Evolutionary conservation across 1,140 invertebrate species (phyloP), one percentile per base, ranked within the genome.

Genomic region (Tribolium castaneum): DNA sequence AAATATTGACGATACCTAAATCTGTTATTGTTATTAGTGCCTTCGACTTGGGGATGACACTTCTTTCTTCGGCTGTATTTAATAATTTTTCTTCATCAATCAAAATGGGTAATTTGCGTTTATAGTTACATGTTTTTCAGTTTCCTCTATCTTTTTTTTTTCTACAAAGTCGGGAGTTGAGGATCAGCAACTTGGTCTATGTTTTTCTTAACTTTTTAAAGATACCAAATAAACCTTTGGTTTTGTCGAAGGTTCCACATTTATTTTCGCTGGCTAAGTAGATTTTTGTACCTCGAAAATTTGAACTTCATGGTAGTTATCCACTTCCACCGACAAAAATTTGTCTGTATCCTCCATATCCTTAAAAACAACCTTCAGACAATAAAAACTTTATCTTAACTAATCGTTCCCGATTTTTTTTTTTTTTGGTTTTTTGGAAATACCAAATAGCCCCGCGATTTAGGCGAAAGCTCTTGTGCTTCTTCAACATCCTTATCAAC

Each of bases 321-420:
- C 35, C 66, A 83, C 50, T 79, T 83, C 82, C 30, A 76, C 62
- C 1, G 74, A 79, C 6, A 83, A 62, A 52, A 82, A 81, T 35
- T 76, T 22, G 6, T 79, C 49, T 49, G 56, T 75, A 5, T 79
- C 35, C 10, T 62, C 56, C 70, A 82, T 77, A 9, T 73, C 73
- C 16, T 80, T 72, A 13, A 77, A 9, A 13, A 79, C 78, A 51
- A n/a, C 56, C 5, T 49, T 50, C 51, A 16, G 25, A 49, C 7
- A 52, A 14, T 7, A 34, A 16, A 10, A 39, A 74, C 66, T 62
- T 75, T 35, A 34, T 3, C 5, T 75, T 70, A 75, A 74, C 34
- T 71, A 77, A 75, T 22, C 45, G 66, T 49, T 79, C 77, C 75
- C 82, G 74, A 49, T 73, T 78, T 78, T 80, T 80, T 14, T 80